Evolutionary conservation across 2,113 vertebrate genomes (phyloP).

Genomic region (Scalopus aquaticus): DNA sequence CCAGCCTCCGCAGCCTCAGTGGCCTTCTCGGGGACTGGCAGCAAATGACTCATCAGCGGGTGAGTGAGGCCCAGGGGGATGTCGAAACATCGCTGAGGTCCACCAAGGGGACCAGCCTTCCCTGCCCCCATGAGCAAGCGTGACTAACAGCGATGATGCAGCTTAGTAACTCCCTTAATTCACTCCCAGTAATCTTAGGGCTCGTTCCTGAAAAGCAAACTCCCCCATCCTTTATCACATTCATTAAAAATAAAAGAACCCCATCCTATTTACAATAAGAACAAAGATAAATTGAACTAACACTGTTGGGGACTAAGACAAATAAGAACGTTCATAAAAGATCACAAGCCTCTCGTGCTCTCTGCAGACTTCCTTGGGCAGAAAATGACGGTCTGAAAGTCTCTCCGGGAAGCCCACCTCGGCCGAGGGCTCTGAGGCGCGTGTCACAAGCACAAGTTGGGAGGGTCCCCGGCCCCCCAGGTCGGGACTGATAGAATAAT

Average conservation of each 20-base stretch:
- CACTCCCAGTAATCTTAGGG: not conserved
- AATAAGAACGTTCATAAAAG: not conserved
- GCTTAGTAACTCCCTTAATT: not conserved
- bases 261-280: slow-evolving; percentile 26
- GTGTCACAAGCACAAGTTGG: not conserved
- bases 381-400: not conserved
- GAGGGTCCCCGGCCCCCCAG: slow-evolving; percentile 39
- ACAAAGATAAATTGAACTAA: not conserved
- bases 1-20: rapidly evolving
- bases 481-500: slow-evolving; percentile 59
- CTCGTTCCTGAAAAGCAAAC: not conserved
- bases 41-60: rapidly evolving
- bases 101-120: not conserved
- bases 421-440: not conserved
- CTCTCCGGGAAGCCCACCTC: not conserved
- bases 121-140: not conserved
- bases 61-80: not conserved
- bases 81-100: not conserved
- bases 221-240: not conserved
- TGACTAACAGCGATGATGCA: rapidly evolving
- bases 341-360: not conserved
- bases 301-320: not conserved
- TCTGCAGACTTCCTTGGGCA: too few species aligned
- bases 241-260: slow-evolving; percentile 63
- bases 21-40: not conserved